Conservation (phyloP, 2,888 invertebrate genomes). For the Lepidocyrtoides sp. region DNA sequence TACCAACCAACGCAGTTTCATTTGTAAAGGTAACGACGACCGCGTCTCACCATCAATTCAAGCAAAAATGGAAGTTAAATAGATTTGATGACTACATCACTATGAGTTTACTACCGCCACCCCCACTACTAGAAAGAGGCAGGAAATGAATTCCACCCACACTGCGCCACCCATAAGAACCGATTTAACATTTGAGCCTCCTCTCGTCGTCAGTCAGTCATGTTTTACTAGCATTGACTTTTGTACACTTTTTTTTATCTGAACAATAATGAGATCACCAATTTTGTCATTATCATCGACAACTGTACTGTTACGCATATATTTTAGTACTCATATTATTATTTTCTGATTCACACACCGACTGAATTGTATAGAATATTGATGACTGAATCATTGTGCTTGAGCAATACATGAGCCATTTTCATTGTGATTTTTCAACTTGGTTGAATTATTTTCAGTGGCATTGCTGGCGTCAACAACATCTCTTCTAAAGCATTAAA, state of each 20-base stretch:
- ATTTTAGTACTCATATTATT: not conserved
- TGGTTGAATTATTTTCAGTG: not conserved
- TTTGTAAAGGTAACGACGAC: too few relatives aligned
- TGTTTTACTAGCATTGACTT: too few relatives aligned
- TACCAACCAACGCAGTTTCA: too few relatives aligned
- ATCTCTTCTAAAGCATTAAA: not conserved
- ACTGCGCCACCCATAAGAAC: slow-evolving; percentile 30
- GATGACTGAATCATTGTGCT: not conserved
- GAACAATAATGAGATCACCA: slow-evolving; percentile 13
- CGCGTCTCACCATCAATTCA: not conserved
- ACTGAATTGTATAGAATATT: not conserved
- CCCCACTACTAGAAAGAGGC: slow-evolving; percentile 31
- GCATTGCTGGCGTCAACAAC: not conserved
- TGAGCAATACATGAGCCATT: not conserved
- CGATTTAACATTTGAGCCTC: slow-evolving; percentile 56
- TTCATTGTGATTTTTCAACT: not conserved
- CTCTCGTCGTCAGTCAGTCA: not conserved
- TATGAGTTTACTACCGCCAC: not conserved
- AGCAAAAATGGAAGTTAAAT: slow-evolving; percentile 3
- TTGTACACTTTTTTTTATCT: not conserved
- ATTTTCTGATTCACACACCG: not conserved
- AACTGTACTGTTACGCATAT: not conserved
- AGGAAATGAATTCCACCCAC: slow-evolving; percentile 75
- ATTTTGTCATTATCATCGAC: slow-evolving; percentile 13
- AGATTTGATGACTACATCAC: not conserved